Evolutionary conservation across 1,140 invertebrate species (phyloP).

Genomic region (Drosophila eugracilis): DNA sequence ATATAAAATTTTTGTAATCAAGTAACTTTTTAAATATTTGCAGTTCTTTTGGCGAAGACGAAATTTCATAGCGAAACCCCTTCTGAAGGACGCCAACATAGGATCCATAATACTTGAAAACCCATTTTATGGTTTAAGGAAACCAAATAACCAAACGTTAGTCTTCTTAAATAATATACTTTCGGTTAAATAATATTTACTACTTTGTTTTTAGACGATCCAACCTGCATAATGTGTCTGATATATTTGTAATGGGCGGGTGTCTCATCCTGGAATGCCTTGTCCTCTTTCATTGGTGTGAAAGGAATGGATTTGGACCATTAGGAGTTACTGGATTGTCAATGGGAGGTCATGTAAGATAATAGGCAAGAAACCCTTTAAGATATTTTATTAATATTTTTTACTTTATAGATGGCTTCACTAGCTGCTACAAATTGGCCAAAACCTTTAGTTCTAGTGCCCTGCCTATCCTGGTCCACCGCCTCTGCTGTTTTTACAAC

Average conservation of each 20-base stretch:
- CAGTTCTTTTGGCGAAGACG: slow-evolving; percentile 97
- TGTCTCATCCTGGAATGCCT: slow-evolving; percentile 97
- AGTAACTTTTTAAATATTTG: slow-evolving; percentile 76
- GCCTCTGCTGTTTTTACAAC: slow-evolving; percentile 98
- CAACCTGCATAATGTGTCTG: slow-evolving; percentile 96
- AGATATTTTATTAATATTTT: background rate
- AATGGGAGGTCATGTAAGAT: slow-evolving; percentile 99
- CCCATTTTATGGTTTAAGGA: slow-evolving; percentile 97
- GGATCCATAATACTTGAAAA: slow-evolving; percentile 98
- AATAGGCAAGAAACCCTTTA: background rate
- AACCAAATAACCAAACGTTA: slow-evolving; percentile 96
- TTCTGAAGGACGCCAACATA: slow-evolving; percentile 95
- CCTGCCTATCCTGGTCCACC: slow-evolving; percentile 98
- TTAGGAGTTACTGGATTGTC: slow-evolving; percentile 98
- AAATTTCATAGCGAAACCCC: slow-evolving; percentile 92
- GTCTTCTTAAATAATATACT: background rate
- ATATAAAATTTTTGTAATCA: background rate
- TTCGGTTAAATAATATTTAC: background rate
- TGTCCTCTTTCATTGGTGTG: slow-evolving; percentile 97
- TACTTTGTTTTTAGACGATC: slow-evolving; percentile 92
- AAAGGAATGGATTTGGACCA: slow-evolving; percentile 94
- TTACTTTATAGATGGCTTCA: slow-evolving; percentile 95
- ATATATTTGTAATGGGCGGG: slow-evolving; percentile 99
- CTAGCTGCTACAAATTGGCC: slow-evolving; percentile 97
- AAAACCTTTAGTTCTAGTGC: slow-evolving; percentile 95